These are phyloP conservation scores for Meandrusa payeni DNA, from an alignment of 2,888 invertebrate genomes.

Conservation along the genomic window DNA sequence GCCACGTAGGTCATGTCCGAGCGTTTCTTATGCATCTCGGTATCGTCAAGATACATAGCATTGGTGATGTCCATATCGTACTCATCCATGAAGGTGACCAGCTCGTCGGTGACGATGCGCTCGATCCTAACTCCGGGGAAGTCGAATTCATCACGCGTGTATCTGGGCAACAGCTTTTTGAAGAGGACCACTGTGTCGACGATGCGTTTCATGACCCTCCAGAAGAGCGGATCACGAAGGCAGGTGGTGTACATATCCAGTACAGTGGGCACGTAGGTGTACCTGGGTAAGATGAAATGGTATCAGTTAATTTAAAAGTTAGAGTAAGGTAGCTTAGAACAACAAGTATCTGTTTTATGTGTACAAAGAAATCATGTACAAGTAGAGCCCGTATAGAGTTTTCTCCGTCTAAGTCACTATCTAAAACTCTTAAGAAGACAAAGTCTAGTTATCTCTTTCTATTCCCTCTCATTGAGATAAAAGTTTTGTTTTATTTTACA, in stretches of 20 bases:
- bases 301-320: no score
- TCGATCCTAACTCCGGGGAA: constrained; percentile 85
- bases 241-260: constrained; percentile 83
- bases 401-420: no score
- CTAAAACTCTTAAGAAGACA: no score
- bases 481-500: no score
- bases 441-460: no score
- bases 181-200: constrained; percentile 78
- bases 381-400: no score
- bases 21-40: constrained; percentile 69
- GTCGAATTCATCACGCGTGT: constrained; percentile 80
- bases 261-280: constrained; percentile 79
- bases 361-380: no score
- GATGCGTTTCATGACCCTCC: constrained; percentile 83
- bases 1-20: constrained; percentile 74
- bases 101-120: constrained; percentile 81
- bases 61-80: constrained; percentile 85
- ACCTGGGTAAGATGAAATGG: constrained; percentile 37
- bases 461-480: no score
- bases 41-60: constrained; percentile 74
- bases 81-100: constrained; percentile 86
- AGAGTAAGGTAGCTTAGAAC: no score
- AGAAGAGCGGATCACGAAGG: constrained; percentile 87
- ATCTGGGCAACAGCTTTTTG: constrained; percentile 80
- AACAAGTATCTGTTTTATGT: no score